A percentile compares a stretch with the other conserved stretches of the same genome.
Conservation (phyloP, 2,113 vertebrate species). For the Theropithecus gelada region DNA sequence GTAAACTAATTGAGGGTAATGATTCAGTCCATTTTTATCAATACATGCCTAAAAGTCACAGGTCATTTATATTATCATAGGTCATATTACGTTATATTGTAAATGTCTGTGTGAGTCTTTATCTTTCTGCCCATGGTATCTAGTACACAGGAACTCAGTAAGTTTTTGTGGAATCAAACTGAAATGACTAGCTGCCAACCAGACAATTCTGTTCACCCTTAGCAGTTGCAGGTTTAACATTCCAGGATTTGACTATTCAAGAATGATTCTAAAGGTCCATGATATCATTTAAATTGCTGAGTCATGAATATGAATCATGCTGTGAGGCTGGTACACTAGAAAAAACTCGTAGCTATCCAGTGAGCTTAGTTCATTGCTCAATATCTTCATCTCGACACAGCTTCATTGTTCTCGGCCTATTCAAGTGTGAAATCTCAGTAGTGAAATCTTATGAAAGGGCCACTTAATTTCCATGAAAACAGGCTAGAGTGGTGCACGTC, state of each 20-base stretch:
- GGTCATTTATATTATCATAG: neutral
- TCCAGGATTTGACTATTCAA: neutral
- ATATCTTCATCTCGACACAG: neutral
- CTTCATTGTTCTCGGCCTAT: neutral
- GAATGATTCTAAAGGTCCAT: neutral
- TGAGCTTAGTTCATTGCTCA: neutral
- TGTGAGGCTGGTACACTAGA: neutral
- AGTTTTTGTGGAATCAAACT: neutral
- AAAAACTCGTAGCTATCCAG: neutral
- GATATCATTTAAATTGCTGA: neutral
- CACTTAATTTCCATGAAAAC: neutral
- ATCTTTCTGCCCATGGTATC: neutral
- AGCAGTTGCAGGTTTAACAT: neutral
- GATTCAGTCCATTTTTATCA: neutral
- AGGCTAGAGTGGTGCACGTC: neutral
- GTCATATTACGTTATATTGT: neutral
- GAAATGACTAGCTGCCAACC: neutral
- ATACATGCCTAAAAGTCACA: neutral
- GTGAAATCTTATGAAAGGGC: neutral
- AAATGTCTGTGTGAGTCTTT: neutral
- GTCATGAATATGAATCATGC: neutral
- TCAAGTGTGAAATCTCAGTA: neutral
- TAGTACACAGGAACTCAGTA: neutral
- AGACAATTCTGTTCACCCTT: neutral
- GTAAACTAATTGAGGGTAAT: neutral